phyloP scores from a whole-genome alignment of 2,113 vertebrate species.

The Tangachromis dhanisi region DNA sequence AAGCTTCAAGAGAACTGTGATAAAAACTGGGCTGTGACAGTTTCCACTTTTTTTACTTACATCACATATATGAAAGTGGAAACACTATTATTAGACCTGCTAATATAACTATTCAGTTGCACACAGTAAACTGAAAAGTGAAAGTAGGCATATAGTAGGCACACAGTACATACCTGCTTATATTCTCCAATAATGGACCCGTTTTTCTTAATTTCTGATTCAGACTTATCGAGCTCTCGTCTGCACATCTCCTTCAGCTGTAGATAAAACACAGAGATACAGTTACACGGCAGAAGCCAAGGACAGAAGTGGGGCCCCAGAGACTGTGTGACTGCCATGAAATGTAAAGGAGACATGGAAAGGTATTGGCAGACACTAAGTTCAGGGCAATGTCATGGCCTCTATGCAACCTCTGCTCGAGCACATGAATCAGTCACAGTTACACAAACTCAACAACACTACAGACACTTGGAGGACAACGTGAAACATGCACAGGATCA shows the following conservation, averaged over 20 bases:
- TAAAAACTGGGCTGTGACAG: background rate
- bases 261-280: constrained; percentile 19
- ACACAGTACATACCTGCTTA: constrained; percentile 82
- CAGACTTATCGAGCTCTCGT: constrained; percentile 92
- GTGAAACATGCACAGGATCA: background rate
- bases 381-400: constrained; percentile 21
- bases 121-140: background rate
- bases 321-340: constrained; percentile 2
- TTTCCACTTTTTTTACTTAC: background rate
- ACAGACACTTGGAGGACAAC: constrained; percentile 15
- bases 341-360: constrained; percentile 22
- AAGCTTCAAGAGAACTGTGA: background rate
- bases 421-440: constrained; percentile 33
- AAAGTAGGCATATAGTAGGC: background rate
- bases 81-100: background rate
- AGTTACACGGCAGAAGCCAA: constrained; percentile 7
- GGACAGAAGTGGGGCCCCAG: constrained; percentile 2
- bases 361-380: constrained; percentile 19
- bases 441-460: constrained; percentile 9
- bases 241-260: constrained; percentile 99
- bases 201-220: constrained; percentile 97
- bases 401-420: constrained; percentile 1
- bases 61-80: background rate
- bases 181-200: constrained; percentile 98
- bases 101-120: background rate